phyloP scores from a whole-genome alignment of 2,113 vertebrate genomes.

The Tyto alba region DNA sequence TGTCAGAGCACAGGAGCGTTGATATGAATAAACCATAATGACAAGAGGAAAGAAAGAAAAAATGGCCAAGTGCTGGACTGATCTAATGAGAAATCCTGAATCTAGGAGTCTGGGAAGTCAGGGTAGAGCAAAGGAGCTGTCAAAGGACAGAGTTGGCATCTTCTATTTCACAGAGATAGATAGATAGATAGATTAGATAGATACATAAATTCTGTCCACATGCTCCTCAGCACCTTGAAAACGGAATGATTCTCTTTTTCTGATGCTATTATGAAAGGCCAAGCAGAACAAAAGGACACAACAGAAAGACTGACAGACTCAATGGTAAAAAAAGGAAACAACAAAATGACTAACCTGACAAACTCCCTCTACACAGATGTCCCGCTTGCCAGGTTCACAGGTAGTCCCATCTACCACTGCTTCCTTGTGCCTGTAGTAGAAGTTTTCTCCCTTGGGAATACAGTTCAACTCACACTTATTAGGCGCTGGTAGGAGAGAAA shows the following conservation, averaged over 20 bases:
- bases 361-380: conserved; percentile 87
- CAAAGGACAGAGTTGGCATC: background rate
- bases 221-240: background rate
- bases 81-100: background rate
- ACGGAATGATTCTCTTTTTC: background rate
- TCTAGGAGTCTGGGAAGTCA: background rate
- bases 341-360: conserved; percentile 78
- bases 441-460: conserved; percentile 93
- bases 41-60: background rate
- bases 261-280: background rate
- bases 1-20: conserved; percentile 34
- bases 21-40: background rate
- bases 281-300: background rate
- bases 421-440: conserved; percentile 87
- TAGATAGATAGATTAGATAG: background rate
- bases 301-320: background rate
- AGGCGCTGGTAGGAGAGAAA: conserved; percentile 71
- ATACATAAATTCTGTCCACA: background rate
- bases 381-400: conserved; percentile 84
- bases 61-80: background rate
- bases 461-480: conserved; percentile 96
- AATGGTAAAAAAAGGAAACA: background rate
- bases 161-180: background rate
- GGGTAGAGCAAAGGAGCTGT: background rate
- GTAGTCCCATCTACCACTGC: conserved; percentile 87